Evolutionary conservation across 2,888 invertebrate species (phyloP).

Genomic region (Globia sparganii): DNA sequence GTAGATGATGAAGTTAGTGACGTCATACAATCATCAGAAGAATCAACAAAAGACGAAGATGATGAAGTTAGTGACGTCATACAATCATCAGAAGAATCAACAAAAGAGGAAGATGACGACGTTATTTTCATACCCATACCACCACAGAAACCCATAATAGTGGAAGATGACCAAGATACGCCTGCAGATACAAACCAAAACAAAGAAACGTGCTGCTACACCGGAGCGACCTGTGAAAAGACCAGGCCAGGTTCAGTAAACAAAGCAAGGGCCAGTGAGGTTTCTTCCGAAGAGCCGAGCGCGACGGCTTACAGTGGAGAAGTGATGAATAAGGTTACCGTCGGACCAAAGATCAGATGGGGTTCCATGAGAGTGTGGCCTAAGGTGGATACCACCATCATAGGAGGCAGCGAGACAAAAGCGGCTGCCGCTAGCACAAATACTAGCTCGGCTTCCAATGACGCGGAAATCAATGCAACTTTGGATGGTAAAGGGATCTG

Average conservation of each 20-base stretch:
- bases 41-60: background rate
- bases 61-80: background rate
- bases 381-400: background rate
- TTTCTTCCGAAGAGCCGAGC: background rate
- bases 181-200: background rate
- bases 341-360: background rate
- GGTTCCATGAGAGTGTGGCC: slow-evolving; percentile 5
- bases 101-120: background rate
- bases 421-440: background rate
- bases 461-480: background rate
- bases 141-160: background rate
- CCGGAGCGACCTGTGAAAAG: background rate
- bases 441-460: background rate
- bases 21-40: background rate
- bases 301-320: background rate
- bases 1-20: background rate
- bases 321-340: background rate
- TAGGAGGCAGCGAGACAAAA: background rate
- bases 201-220: background rate
- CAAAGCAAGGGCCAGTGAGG: background rate
- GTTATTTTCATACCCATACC: background rate
- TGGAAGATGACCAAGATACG: slow-evolving; percentile 10
- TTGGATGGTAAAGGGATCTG: background rate
- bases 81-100: background rate
- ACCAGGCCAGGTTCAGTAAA: background rate